phyloP scores from a whole-genome alignment of 1,140 invertebrate genomes.

The Drosophila jambulina region DNA sequence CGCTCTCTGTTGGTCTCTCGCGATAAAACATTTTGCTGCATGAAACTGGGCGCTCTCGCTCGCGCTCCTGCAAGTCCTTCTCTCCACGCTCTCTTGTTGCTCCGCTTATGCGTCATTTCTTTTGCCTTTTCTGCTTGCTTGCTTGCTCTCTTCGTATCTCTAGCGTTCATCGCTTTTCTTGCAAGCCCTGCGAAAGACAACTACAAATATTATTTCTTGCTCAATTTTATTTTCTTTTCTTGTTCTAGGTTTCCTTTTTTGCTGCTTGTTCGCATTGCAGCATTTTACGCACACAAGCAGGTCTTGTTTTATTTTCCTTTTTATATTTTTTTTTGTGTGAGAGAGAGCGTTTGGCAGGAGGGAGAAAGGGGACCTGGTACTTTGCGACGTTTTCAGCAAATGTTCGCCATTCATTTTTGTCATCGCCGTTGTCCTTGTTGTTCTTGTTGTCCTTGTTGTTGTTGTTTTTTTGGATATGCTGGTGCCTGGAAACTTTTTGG shows the following conservation, averaged over 20 bases:
- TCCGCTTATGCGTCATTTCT: slow-evolving; percentile 49
- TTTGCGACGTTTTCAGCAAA: slow-evolving; percentile 59
- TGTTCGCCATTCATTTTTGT: slow-evolving; percentile 59
- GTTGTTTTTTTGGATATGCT: slow-evolving; percentile 11
- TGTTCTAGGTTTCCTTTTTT: slow-evolving; percentile 28
- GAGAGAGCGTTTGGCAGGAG: slow-evolving; percentile 10
- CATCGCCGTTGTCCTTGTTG: slow-evolving; percentile 31
- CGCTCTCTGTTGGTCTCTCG: slow-evolving; percentile 3
- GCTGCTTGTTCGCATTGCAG: slow-evolving; percentile 70
- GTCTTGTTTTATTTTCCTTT: slow-evolving; percentile 1
- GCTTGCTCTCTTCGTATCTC: slow-evolving; percentile 12
- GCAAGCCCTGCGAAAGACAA: slow-evolving; percentile 48
- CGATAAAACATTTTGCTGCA: slow-evolving; percentile 53
- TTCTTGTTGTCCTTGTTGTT: slow-evolving; percentile 18
- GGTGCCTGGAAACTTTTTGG: slow-evolving; percentile 57
- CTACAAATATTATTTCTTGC: slow-evolving; percentile 58
- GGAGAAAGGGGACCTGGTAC: slow-evolving; percentile 2
- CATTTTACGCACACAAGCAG: slow-evolving; percentile 70
- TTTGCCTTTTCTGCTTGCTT: slow-evolving; percentile 23
- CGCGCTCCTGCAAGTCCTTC: background rate
- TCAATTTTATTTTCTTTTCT: slow-evolving; percentile 53
- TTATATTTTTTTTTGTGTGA: background rate
- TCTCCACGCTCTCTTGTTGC: slow-evolving; percentile 13
- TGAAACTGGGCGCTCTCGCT: slow-evolving; percentile 19
- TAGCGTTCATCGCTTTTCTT: slow-evolving; percentile 54